Conservation (phyloP, 2,113 vertebrate genomes). For the Petaurus breviceps region DNA sequence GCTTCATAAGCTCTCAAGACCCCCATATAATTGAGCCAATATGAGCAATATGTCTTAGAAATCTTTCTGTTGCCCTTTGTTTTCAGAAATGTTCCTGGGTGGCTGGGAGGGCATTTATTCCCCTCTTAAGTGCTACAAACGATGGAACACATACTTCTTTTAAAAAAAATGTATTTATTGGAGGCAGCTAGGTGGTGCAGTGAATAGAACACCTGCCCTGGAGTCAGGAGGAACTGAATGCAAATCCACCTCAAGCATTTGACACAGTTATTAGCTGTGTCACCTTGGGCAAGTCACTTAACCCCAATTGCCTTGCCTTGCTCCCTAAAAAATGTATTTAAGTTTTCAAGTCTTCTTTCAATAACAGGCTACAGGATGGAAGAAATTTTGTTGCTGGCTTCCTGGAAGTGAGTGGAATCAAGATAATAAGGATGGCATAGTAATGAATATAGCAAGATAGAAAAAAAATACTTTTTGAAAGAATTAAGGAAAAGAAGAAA, state of each 20-base stretch:
- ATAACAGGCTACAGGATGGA: background rate
- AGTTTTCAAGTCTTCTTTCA: background rate
- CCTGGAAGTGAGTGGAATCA: background rate
- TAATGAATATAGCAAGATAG: background rate
- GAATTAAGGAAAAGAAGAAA: background rate
- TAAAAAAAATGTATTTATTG: too few relatives aligned
- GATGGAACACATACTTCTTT: background rate
- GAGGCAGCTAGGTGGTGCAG: too few relatives aligned
- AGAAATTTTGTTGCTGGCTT: background rate
- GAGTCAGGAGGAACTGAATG: too few relatives aligned
- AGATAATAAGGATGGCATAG: background rate
- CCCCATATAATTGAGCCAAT: background rate
- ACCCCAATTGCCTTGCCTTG: too few relatives aligned
- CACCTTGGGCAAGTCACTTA: too few relatives aligned
- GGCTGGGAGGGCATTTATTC: background rate
- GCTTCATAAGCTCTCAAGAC: background rate
- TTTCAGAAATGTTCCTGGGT: background rate
- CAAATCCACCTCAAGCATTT: too few relatives aligned
- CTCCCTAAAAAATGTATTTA: too few relatives aligned
- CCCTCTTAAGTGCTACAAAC: background rate
- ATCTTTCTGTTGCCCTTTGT: background rate
- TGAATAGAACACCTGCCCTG: too few relatives aligned
- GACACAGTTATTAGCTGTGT: too few relatives aligned
- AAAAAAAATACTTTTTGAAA: background rate
- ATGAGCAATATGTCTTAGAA: background rate